Evolutionary conservation across 1,140 invertebrate species (phyloP).

Genomic region (Drosophila watanabei): DNA sequence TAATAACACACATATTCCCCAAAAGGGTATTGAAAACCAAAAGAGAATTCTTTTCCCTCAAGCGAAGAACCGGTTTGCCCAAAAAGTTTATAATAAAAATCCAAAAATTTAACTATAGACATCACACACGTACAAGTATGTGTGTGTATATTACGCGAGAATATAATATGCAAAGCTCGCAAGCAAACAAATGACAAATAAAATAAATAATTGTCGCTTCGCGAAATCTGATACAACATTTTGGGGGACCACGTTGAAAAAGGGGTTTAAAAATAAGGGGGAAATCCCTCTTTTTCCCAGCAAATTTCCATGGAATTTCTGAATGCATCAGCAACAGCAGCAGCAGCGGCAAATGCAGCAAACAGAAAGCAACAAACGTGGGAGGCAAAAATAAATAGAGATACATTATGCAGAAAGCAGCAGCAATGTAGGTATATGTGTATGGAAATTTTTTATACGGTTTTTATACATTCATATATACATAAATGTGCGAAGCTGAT

Average conservation of each 20-base stretch:
- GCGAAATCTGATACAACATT: slow-evolving; percentile 66
- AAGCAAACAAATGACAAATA: slow-evolving; percentile 24
- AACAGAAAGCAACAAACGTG: slow-evolving; percentile 64
- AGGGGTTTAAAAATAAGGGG: slow-evolving; percentile 3
- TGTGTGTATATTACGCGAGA: slow-evolving; percentile 3
- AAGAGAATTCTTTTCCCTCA: background rate
- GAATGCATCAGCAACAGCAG: slow-evolving; percentile 56
- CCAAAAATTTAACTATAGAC: slow-evolving; percentile 22
- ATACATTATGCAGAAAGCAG: slow-evolving; percentile 62
- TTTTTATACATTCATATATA: background rate
- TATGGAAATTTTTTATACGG: slow-evolving; percentile 7
- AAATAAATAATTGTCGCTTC: slow-evolving; percentile 62
- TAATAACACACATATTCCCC: too few species aligned
- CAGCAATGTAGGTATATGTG: slow-evolving; percentile 14
- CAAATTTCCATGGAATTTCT: slow-evolving; percentile 65
- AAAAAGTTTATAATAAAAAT: slow-evolving; percentile 30
- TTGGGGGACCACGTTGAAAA: slow-evolving; percentile 10
- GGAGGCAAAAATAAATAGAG: slow-evolving; percentile 72
- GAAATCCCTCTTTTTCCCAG: slow-evolving; percentile 15
- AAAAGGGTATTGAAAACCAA: slow-evolving; percentile 14
- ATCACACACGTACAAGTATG: background rate
- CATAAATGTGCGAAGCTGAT: background rate
- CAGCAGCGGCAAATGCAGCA: slow-evolving; percentile 62
- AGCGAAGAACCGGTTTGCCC: slow-evolving; percentile 28
- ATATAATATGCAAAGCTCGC: slow-evolving; percentile 23